Conservation (phyloP, 1,140 invertebrate genomes). For the Pygmarrhopalites habei region DNA sequence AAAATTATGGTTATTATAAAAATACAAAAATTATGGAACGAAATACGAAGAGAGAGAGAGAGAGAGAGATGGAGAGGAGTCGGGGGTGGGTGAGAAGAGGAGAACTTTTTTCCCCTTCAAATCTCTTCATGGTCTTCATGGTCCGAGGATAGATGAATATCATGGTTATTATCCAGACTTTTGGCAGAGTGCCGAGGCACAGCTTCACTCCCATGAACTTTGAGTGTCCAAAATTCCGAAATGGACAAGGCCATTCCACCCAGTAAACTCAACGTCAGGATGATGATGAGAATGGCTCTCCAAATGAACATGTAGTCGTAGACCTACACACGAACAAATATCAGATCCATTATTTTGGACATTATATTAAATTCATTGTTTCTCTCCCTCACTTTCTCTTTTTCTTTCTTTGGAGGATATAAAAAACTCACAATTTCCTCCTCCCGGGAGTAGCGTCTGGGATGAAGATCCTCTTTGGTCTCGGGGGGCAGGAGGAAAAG, state of each 20-base stretch:
- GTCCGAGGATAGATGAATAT: too few relatives aligned
- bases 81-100: too few relatives aligned
- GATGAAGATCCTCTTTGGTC: not conserved
- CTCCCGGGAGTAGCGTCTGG: not conserved
- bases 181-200: not conserved
- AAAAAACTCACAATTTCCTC: constrained; percentile 1
- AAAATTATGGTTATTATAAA: too few relatives aligned
- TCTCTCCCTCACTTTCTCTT: too few relatives aligned
- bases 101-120: too few relatives aligned
- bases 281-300: constrained; percentile 13
- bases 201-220: constrained; percentile 15
- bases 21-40: too few relatives aligned
- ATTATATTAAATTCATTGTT: not conserved
- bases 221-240: constrained; percentile 17
- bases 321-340: not conserved
- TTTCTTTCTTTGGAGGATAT: not conserved
- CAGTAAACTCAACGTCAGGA: constrained; percentile 8
- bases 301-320: constrained; percentile 29
- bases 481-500: constrained; percentile 16
- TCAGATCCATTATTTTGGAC: not conserved
- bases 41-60: too few relatives aligned
- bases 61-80: too few relatives aligned
- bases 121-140: too few relatives aligned
- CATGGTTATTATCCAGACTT: too few relatives aligned
- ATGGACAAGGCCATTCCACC: constrained; percentile 8